These are phyloP conservation scores for Busseola fusca DNA, from an alignment of 2,888 invertebrate genomes.

Conservation along the genomic window DNA sequence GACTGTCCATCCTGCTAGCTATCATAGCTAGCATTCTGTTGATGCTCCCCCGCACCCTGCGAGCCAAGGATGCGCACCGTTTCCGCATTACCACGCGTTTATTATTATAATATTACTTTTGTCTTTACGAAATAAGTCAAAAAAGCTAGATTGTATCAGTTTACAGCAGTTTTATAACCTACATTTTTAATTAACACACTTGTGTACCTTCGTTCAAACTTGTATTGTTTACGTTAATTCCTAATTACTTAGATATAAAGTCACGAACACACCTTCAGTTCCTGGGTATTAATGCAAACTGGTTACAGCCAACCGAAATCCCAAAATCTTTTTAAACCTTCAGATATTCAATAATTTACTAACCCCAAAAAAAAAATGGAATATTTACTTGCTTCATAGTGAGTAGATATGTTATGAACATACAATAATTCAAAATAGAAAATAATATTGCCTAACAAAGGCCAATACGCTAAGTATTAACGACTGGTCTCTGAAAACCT, in stretches of 20 bases:
- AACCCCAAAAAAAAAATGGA: background rate
- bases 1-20: too few relatives aligned
- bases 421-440: conserved; percentile 17
- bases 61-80: too few relatives aligned
- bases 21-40: too few relatives aligned
- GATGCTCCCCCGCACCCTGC: too few relatives aligned
- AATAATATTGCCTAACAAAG: conserved; percentile 36
- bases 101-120: too few relatives aligned
- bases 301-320: background rate
- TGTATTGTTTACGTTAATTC: background rate
- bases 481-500: conserved; percentile 57
- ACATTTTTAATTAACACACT: conserved; percentile 13
- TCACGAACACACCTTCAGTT: background rate
- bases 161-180: conserved; percentile 10
- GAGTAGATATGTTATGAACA: conserved; percentile 22
- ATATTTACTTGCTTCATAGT: background rate
- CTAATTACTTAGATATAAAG: background rate
- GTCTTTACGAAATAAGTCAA: background rate
- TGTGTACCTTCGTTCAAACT: conserved; percentile 4
- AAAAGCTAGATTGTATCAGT: conserved; percentile 2
- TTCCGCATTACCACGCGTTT: too few relatives aligned
- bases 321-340: conserved; percentile 1
- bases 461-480: conserved; percentile 40
- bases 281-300: background rate
- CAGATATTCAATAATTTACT: background rate